Conservation (phyloP, 2,888 invertebrate species). For the Coecobrya sp. region DNA sequence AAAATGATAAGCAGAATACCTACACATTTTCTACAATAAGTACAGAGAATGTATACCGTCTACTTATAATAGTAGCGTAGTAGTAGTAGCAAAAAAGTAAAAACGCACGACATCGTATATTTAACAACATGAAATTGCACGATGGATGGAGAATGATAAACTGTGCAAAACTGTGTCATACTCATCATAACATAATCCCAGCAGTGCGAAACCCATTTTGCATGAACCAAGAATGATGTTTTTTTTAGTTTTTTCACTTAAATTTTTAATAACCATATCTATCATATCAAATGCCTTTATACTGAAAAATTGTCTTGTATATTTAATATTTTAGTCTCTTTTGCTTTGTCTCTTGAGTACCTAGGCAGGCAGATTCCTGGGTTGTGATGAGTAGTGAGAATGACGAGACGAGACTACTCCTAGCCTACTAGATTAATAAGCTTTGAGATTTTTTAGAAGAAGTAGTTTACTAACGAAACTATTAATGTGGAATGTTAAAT, state of each 20-base stretch:
- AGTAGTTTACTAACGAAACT: too few relatives aligned
- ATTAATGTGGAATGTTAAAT: too few relatives aligned
- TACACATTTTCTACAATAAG: neutral
- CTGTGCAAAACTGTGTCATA: conserved; percentile 55
- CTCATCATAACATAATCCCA: conserved; percentile 50
- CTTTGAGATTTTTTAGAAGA: too few relatives aligned
- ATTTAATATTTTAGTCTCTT: neutral
- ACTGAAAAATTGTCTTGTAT: too few relatives aligned
- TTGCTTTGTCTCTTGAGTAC: neutral
- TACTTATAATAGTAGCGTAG: neutral
- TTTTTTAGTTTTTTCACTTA: neutral
- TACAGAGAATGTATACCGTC: neutral
- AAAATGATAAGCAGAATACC: neutral
- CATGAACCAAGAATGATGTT: conserved; percentile 48
- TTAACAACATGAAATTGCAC: neutral
- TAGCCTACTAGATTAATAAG: too few relatives aligned
- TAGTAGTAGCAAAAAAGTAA: neutral
- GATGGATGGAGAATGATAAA: neutral
- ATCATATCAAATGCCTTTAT: neutral
- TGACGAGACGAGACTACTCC: too few relatives aligned
- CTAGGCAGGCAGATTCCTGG: too few relatives aligned
- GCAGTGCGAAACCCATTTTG: conserved; percentile 42
- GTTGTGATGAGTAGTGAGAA: too few relatives aligned
- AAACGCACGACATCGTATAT: neutral
- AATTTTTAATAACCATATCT: neutral